A percentile compares a stretch with the other conserved stretches of the same genome.
phyloP scores from a whole-genome alignment of 37 sponge, comb jelly and placozoan genomes.

The Trichoplax adhaerens region DNA sequence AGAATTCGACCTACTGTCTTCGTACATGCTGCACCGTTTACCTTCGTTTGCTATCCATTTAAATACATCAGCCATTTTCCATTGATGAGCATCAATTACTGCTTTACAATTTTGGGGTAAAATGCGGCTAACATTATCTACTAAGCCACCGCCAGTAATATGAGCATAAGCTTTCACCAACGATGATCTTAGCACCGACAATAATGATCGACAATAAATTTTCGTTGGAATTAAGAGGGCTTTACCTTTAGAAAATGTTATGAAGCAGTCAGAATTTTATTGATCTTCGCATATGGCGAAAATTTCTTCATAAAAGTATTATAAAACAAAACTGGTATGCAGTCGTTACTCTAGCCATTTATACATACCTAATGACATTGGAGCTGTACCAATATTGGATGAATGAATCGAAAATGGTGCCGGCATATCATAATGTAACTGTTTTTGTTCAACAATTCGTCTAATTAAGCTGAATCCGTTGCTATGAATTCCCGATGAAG shows the following conservation, averaged over 20 bases:
- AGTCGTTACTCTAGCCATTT: no score
- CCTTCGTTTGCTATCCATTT: slow-evolving; percentile 1
- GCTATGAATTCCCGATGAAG: slow-evolving; percentile 12
- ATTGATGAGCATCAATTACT: slow-evolving; percentile 1
- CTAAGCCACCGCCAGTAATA: slow-evolving; percentile 13
- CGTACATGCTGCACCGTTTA: no score
- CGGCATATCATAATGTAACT: no score
- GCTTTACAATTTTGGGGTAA: not conserved
- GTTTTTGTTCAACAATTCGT: not conserved
- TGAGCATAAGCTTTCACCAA: slow-evolving; percentile 15
- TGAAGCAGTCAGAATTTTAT: no score
- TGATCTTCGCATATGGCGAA: no score
- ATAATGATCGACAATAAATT: not conserved
- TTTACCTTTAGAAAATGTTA: not conserved
- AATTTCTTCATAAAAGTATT: no score
- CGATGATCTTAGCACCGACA: slow-evolving; percentile 1
- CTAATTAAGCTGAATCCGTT: slow-evolving; percentile 16
- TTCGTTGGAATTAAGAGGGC: slow-evolving; percentile 5
- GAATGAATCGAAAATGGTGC: no score
- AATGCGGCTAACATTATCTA: slow-evolving; percentile 9
- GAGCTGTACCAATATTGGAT: no score
- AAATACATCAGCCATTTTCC: slow-evolving; percentile 2
- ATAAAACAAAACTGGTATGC: no score
- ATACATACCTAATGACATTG: no score
- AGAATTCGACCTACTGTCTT: no score